Evolutionary conservation across 2,113 vertebrate genomes (phyloP).

Genomic region (Mesoclemmys tuberculata): DNA sequence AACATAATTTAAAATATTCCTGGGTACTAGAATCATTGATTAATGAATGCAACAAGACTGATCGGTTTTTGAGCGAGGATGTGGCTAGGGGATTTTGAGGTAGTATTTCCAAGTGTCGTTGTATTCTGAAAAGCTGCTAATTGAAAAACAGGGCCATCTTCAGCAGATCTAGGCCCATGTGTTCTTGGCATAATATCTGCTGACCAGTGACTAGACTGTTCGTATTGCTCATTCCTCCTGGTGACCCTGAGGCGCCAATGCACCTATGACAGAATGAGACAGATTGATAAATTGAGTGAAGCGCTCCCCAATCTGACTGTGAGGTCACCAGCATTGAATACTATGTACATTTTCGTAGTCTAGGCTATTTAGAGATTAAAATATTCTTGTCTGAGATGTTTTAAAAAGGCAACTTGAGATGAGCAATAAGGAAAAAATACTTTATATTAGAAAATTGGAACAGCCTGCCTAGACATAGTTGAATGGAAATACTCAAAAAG

Average conservation of each 20-base stretch:
- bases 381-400: neutral
- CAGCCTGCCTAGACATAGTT: neutral
- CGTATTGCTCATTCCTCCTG: neutral
- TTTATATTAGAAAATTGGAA: neutral
- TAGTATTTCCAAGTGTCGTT: neutral
- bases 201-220: neutral
- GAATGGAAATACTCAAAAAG: neutral
- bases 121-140: neutral
- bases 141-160: neutral
- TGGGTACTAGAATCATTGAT: neutral
- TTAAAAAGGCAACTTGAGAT: neutral
- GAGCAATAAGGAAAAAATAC: neutral
- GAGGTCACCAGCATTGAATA: neutral
- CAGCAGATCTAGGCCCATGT: neutral
- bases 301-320: neutral
- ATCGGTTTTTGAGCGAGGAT: neutral
- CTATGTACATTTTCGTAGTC: neutral
- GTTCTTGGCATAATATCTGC: neutral
- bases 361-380: neutral
- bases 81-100: neutral
- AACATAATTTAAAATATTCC: neutral
- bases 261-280: neutral
- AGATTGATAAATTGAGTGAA: neutral
- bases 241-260: neutral
- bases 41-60: neutral